Conservation (phyloP, 2,113 vertebrate genomes). For the Sturnus vulgaris region DNA sequence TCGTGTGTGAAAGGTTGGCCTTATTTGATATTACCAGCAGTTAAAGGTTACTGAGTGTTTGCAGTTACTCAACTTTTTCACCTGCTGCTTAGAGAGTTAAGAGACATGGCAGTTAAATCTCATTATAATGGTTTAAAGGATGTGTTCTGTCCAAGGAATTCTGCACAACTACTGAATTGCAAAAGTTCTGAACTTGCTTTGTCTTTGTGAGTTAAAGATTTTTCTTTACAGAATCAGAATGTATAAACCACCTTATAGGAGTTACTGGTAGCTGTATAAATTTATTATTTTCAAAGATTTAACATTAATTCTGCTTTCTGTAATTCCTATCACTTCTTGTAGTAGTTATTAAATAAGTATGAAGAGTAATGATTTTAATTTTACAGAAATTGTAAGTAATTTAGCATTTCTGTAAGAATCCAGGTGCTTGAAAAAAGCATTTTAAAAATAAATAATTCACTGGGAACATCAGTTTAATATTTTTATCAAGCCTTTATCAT, state of each 20-base stretch:
- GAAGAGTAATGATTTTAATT: neutral
- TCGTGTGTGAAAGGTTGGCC: neutral
- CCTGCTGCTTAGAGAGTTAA: neutral
- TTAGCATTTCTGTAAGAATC: neutral
- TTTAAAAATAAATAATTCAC: neutral
- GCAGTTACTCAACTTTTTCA: neutral
- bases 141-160: neutral
- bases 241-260: neutral
- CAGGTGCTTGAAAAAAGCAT: neutral
- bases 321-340: neutral
- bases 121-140: neutral
- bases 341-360: neutral
- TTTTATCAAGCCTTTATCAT: neutral
- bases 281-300: neutral
- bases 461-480: neutral
- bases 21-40: neutral
- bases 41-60: neutral
- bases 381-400: neutral
- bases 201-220: neutral
- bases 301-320: neutral
- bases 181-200: neutral
- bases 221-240: neutral
- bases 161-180: neutral
- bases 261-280: neutral
- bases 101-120: neutral